Evolutionary conservation across 2,113 vertebrate species (phyloP).

Genomic region (Ictalurus furcatus): DNA sequence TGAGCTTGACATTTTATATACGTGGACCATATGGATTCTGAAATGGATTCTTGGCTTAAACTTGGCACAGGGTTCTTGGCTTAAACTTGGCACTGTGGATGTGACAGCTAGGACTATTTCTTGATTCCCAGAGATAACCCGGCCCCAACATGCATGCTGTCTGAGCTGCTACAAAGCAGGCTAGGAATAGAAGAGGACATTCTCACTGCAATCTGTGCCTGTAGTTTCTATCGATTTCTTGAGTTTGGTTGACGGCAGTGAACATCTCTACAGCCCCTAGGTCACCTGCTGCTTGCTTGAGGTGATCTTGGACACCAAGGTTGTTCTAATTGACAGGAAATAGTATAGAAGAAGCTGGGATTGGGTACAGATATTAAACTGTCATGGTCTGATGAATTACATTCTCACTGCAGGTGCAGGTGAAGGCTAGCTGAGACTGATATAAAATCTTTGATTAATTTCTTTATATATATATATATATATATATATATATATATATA

Average conservation of each 20-base stretch:
- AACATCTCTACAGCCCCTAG: not conserved
- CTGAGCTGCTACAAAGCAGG: not conserved
- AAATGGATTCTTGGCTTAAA: not conserved
- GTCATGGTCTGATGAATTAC: slow-evolving; percentile 5
- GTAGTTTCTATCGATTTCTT: not conserved
- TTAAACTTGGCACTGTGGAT: not conserved
- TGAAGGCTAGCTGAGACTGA: not conserved
- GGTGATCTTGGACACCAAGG: not conserved
- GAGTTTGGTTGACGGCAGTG: not conserved
- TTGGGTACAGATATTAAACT: not conserved
- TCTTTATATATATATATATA: not conserved
- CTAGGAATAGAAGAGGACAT: not conserved
- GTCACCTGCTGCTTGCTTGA: not conserved
- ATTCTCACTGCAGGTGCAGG: not conserved
- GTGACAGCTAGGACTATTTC: not conserved
- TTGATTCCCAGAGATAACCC: not conserved
- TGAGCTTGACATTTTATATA: not conserved
- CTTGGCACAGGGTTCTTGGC: not conserved
- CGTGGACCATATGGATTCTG: not conserved
- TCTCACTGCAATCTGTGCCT: not conserved
- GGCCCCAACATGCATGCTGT: not conserved
- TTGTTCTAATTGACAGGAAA: not conserved
- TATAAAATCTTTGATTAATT: not conserved
- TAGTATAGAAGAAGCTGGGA: not conserved
- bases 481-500: too few relatives aligned